phyloP scores from a whole-genome alignment of 2,113 vertebrate genomes.

The Lichenostomus cassidix region DNA sequence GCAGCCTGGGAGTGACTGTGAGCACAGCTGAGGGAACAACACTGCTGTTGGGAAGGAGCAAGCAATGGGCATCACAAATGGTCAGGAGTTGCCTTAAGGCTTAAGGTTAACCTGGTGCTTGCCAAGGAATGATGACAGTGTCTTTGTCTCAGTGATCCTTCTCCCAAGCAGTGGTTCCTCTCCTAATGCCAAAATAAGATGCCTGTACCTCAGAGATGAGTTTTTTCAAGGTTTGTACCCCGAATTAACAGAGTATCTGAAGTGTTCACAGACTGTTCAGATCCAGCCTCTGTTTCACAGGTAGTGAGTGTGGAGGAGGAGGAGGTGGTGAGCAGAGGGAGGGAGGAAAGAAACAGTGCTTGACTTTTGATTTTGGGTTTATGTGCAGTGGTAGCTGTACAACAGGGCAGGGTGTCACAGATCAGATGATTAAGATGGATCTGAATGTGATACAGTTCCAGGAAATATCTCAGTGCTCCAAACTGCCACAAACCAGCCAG shows the following conservation, averaged over 20 bases:
- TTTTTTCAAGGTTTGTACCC: neutral
- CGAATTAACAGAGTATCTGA: neutral
- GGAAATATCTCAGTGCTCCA: neutral
- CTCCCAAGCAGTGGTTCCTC: neutral
- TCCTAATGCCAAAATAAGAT: neutral
- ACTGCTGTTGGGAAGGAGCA: neutral
- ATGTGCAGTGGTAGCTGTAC: neutral
- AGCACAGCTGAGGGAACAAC: neutral
- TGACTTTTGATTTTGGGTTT: neutral
- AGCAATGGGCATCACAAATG: neutral
- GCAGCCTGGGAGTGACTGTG: neutral
- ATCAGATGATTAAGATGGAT: neutral
- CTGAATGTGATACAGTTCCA: neutral
- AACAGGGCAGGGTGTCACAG: neutral
- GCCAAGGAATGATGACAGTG: neutral
- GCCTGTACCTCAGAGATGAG: neutral
- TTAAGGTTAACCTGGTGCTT: neutral
- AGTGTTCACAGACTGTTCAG: neutral
- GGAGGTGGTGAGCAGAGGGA: neutral
- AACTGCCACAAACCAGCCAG: neutral
- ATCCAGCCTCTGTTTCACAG: neutral
- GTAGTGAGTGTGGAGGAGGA: neutral
- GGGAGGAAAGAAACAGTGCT: neutral
- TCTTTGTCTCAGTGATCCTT: neutral
- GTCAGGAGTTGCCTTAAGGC: accelerated